Evolutionary conservation across 2,797 vertebrate genomes (phyloP), one percentile per base, ranked within the genome.

Genomic region (Micromesistius poutassou): DNA sequence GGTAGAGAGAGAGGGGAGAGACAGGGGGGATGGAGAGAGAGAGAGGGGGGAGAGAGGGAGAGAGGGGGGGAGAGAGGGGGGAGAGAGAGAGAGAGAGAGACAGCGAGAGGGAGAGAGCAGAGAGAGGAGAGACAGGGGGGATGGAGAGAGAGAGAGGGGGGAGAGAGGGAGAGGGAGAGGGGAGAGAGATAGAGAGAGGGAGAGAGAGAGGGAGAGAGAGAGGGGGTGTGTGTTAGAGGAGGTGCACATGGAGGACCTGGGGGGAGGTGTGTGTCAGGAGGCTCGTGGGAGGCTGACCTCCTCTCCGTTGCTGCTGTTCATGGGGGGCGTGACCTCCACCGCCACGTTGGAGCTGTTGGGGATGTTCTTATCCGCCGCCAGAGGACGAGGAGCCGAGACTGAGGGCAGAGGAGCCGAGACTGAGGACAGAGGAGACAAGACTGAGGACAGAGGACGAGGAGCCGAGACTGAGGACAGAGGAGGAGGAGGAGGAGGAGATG

Each of bases 281-380:
- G 71, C 13, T 13, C 28, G 70, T 25, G 42, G 10, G 78, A 7
- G 3, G 1, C 35, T 0, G 74, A 89, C 86, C 84, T 83, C 83
- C 0, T 91, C 89, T 83, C 87, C 92, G 88, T 72, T 78, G 0
- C 84, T 84, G 35, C 94, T 94, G 16, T 95, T 94, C 88, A 94
- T 96, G 0, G 97, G 95, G 1, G 97, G 96, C 5, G 97, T 98
- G 87, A 99, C 96, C 85, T 97, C 96, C 78, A 98, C 96, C 77
- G 96, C 97, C 2, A 96, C 96, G 80, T 95, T 97, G 28, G 94
- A 85, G 82, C 89, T 96, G 82, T 95, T 96, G 31, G 92, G 92
- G 35, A 95, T 91, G 38, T 95, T 93, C 92, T 94, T 98, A 79
- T 95, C 95, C 89, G 90, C 81, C 94, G 66, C 3, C n/a, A 72